Conservation (phyloP, 2,113 vertebrate genomes). For the Podocnemis expansa region DNA sequence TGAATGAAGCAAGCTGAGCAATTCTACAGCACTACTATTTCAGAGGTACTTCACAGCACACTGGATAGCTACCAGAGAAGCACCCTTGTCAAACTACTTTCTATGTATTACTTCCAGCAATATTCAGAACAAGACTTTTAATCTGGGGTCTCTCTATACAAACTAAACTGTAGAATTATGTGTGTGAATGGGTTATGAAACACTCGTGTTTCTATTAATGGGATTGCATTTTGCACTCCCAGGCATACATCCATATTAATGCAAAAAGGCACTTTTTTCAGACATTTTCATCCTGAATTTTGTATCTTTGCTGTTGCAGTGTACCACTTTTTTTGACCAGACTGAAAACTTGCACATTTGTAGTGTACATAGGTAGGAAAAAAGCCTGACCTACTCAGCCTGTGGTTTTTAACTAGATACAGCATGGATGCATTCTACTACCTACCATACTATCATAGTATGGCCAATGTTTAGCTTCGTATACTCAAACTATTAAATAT, state of each 20-base stretch:
- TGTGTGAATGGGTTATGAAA: not conserved
- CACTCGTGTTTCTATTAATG: rapidly evolving
- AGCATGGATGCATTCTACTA: not conserved
- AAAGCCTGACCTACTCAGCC: not conserved
- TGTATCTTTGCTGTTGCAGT: not conserved
- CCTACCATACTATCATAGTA: not conserved
- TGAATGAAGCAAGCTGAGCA: not conserved
- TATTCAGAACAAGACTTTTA: not conserved
- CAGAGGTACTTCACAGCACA: not conserved
- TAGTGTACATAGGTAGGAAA: not conserved
- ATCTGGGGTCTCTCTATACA: not conserved
- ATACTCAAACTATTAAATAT: not conserved
- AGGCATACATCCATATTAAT: not conserved
- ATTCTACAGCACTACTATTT: not conserved
- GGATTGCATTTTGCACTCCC: rapidly evolving
- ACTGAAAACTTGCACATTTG: not conserved
- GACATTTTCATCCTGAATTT: not conserved
- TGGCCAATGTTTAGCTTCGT: not conserved
- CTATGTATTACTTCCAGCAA: not conserved
- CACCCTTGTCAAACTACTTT: not conserved
- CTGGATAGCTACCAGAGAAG: not conserved
- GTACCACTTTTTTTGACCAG: not conserved
- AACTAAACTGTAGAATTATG: not conserved
- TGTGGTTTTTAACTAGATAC: not conserved
- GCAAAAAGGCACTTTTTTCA: rapidly evolving